Evolutionary conservation across 2,113 vertebrate species (phyloP).

Genomic region (Podiceps cristatus): DNA sequence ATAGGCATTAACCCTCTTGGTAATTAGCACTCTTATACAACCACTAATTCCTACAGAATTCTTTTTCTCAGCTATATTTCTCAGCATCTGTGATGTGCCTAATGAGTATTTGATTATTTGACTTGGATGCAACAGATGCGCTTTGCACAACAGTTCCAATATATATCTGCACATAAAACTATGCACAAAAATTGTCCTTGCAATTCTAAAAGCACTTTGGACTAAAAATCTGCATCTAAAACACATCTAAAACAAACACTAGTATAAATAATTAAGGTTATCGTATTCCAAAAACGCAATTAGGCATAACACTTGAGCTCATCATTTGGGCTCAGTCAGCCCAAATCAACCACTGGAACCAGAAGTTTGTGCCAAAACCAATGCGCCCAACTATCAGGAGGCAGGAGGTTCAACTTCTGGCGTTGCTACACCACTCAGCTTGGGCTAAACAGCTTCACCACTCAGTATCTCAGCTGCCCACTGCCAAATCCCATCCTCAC

Average conservation of each 20-base stretch:
- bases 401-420: not conserved
- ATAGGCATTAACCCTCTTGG: not conserved
- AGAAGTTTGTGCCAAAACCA: not conserved
- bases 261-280: not conserved
- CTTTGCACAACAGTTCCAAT: not conserved
- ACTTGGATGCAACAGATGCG: not conserved
- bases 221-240: not conserved
- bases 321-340: not conserved
- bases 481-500: no score
- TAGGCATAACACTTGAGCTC: not conserved
- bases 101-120: no score
- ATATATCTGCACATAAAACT: rapidly evolving
- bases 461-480: no score
- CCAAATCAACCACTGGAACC: not conserved
- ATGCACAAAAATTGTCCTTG: not conserved
- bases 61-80: not conserved
- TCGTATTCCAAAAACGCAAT: not conserved
- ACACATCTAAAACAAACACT: not conserved
- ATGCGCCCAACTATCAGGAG: rapidly evolving
- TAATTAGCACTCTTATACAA: not conserved
- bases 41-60: not conserved
- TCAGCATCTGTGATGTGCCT: not conserved
- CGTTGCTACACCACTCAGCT: no score
- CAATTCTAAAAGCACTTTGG: not conserved
- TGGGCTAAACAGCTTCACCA: no score